Percentiles rank a stretch among this genome's conserved stretches.
Evolutionary conservation across 2,888 invertebrate species (phyloP).

Genomic region (Pyralis farinalis): DNA sequence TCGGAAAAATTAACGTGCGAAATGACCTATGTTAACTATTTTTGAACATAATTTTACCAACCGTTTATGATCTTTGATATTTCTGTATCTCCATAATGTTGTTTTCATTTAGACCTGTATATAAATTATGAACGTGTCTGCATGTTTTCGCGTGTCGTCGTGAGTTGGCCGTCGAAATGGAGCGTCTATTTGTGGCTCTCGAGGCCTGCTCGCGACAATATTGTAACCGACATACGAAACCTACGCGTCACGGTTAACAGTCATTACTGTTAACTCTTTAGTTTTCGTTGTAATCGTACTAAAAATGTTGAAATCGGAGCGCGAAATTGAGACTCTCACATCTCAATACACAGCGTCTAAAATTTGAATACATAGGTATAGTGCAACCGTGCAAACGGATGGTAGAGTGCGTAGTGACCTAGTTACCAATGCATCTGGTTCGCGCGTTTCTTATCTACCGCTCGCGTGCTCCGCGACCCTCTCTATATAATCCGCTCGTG

Average conservation of each 20-base stretch:
- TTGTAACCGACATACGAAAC: slow-evolving; percentile 61
- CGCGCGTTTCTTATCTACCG: slow-evolving; percentile 50
- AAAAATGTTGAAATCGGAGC: slow-evolving; percentile 1
- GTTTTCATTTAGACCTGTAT: slow-evolving; percentile 40
- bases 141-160: slow-evolving; percentile 69
- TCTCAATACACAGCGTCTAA: background rate
- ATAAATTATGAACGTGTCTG: slow-evolving; percentile 59
- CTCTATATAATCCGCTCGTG: slow-evolving; percentile 21
- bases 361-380: slow-evolving; percentile 23
- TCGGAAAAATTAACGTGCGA: background rate
- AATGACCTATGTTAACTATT: background rate
- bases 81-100: slow-evolving; percentile 11
- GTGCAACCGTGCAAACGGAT: slow-evolving; percentile 54
- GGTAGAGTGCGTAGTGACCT: slow-evolving; percentile 64
- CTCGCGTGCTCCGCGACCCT: slow-evolving; percentile 30
- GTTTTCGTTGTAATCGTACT: slow-evolving; percentile 3
- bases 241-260: slow-evolving; percentile 51
- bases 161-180: slow-evolving; percentile 73
- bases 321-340: background rate
- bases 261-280: slow-evolving; percentile 24
- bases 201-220: slow-evolving; percentile 77
- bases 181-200: slow-evolving; percentile 74
- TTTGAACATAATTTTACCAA: background rate
- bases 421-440: slow-evolving; percentile 64
- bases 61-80: slow-evolving; percentile 7